Evolutionary conservation across 2,888 invertebrate genomes (phyloP), one percentile per base, ranked within the genome.

Genomic region (Andrena marginata): DNA sequence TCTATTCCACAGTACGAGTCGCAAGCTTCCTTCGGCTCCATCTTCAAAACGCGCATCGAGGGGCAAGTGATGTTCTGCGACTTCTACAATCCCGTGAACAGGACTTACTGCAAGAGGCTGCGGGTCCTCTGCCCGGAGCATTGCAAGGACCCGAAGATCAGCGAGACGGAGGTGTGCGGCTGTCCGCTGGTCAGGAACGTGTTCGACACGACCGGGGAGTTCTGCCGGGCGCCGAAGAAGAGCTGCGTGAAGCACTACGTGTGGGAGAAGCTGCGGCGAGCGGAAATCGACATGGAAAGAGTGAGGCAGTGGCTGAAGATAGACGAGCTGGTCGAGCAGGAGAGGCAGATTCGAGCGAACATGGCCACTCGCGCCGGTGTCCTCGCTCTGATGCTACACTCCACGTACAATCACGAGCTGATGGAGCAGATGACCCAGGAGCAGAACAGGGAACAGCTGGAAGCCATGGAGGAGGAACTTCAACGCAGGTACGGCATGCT

Each of bases 21-120:
- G 64, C 99, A 99, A 94, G 98, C 99, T 1, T 98, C 99, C 0
- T 99, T 99, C 94, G 99, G 99, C 13, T 99, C 99, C 31, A 96
- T 98, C 62, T 99, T 98, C 92, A 97, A 99, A 93, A 99, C 99
- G 0, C 95, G 98, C 75, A 98, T 99, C 90, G 99, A 99, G 94
- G 98, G 97, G 0, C 98, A 98, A 94, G 98, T 98, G 89, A 98
- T 99, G 97, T 99, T 99, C 94, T 99, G 99, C 93, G 99, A 99
- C 92, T 98, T 97, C 93, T 99, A 97, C 94, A 99, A 99, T 94
- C 96, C 97, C 0, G 95, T 95, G 4, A 98, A 97, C 91, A 96
- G 96, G 69, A 99, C 99, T 0, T 99, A 99, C 92, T 99, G 99
- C 94, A 99, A 99, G 94, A 95, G 99, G 72, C 94, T 99, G 77